These are phyloP conservation scores for Zeus faber DNA, from an alignment of 2,113 vertebrate genomes.

Conservation along the genomic window DNA sequence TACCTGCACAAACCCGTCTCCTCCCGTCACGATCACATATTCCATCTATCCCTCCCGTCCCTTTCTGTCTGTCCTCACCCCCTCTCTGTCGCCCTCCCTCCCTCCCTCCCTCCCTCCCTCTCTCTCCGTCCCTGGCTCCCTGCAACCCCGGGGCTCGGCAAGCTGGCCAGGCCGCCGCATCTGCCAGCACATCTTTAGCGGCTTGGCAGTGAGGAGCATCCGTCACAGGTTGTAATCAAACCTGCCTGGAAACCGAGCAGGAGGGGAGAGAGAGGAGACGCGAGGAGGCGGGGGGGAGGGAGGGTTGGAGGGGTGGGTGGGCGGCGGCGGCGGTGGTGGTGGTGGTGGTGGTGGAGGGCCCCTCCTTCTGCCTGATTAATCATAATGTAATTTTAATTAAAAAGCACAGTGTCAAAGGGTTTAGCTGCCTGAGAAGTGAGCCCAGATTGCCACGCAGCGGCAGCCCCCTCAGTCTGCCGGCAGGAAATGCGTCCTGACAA, in stretches of 20 bases:
- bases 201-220: slow-evolving; percentile 89
- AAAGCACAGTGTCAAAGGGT: slow-evolving; percentile 99
- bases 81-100: slow-evolving; percentile 4
- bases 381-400: slow-evolving; percentile 99
- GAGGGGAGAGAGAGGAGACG: slow-evolving; percentile 25
- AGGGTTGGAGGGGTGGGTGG: slow-evolving; percentile 12
- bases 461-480: slow-evolving; percentile 85
- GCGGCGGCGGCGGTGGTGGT: slow-evolving; percentile 37
- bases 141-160: slow-evolving; percentile 67
- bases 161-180: slow-evolving; percentile 80
- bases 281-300: slow-evolving; percentile 23
- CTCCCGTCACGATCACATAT: too few species aligned
- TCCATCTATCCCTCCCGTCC: too few species aligned
- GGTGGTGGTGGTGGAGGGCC: slow-evolving; percentile 25
- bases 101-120: slow-evolving; percentile 31
- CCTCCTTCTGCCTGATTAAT: slow-evolving; percentile 99
- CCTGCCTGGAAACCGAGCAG: slow-evolving; percentile 81
- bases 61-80: slow-evolving; percentile 15
- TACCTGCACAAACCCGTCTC: too few species aligned
- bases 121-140: slow-evolving; percentile 52
- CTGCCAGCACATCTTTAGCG: slow-evolving; percentile 97
- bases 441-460: slow-evolving; percentile 97
- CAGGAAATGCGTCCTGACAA: slow-evolving; percentile 96
- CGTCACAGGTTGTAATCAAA: slow-evolving; percentile 98
- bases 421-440: slow-evolving; percentile 99